Percentiles rank a stretch among this genome's conserved stretches.
phyloP scores from a whole-genome alignment of 2,113 vertebrate genomes.

The Lathamus discolor region DNA sequence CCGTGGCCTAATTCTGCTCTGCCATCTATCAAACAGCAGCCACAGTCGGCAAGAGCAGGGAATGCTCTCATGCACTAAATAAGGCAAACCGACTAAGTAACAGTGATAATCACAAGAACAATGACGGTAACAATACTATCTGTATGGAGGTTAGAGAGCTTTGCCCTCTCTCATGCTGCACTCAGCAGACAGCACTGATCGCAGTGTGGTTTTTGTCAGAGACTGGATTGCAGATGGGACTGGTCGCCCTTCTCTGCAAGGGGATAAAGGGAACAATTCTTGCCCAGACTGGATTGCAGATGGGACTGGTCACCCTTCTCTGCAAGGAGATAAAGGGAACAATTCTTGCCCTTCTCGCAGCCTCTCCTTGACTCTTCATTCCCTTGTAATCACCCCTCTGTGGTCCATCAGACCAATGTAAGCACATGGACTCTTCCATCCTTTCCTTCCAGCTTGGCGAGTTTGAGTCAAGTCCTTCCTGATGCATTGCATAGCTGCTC shows the following conservation, averaged over 20 bases:
- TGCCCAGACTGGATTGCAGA: background rate
- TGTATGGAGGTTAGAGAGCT: background rate
- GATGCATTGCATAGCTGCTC: accelerated
- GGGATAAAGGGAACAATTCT: background rate
- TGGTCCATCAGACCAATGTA: background rate
- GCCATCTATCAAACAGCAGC: background rate
- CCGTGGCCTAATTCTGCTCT: background rate
- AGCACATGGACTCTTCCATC: background rate
- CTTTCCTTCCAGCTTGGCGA: background rate
- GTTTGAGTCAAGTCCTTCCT: background rate
- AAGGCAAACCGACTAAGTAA: background rate
- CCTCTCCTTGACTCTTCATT: background rate
- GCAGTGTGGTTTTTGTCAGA: background rate
- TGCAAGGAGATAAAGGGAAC: background rate
- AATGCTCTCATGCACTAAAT: background rate
- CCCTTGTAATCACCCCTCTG: background rate
- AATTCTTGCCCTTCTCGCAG: background rate
- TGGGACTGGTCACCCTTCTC: background rate
- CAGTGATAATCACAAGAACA: background rate
- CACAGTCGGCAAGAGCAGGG: background rate
- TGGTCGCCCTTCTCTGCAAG: background rate
- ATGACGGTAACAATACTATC: background rate
- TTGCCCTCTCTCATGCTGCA: background rate
- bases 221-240: background rate
- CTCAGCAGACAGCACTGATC: background rate